A percentile compares a stretch with the other conserved stretches of the same genome.
Conservation (phyloP, 1,140 invertebrate species). For the Heterodera schachtii region DNA sequence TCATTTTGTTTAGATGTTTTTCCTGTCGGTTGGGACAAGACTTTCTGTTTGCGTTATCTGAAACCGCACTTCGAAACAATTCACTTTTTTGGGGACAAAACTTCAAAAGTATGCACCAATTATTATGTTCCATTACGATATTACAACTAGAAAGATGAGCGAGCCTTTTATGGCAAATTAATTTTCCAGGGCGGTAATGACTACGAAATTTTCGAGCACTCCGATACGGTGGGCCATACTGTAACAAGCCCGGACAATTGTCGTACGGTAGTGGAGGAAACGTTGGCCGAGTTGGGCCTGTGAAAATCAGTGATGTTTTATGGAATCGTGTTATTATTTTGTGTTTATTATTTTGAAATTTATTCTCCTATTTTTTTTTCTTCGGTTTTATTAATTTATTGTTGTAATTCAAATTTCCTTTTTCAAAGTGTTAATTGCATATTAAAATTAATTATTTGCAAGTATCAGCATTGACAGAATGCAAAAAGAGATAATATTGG, state of each 20-base stretch:
- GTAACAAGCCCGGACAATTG: slow-evolving; percentile 86
- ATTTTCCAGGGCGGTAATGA: slow-evolving; percentile 83
- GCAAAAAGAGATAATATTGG: too few species aligned
- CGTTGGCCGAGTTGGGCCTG: slow-evolving; percentile 26
- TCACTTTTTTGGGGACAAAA: slow-evolving; percentile 98
- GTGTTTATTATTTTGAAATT: too few species aligned
- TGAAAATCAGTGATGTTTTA: neutral
- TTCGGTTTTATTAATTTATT: too few species aligned
- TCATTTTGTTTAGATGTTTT: slow-evolving; percentile 78
- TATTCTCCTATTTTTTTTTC: too few species aligned
- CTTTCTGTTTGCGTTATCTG: slow-evolving; percentile 85
- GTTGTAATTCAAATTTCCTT: too few species aligned
- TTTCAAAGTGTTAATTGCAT: too few species aligned
- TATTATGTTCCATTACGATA: neutral
- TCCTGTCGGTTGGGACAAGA: slow-evolving; percentile 96
- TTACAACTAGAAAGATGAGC: neutral
- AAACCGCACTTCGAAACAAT: slow-evolving; percentile 79
- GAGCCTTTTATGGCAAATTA: neutral
- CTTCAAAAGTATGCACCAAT: slow-evolving; percentile 70
- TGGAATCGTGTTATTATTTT: neutral
- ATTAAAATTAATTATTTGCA: too few species aligned
- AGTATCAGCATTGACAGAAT: too few species aligned
- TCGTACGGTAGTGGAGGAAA: slow-evolving; percentile 31
- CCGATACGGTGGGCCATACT: slow-evolving; percentile 81
- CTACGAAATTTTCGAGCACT: slow-evolving; percentile 87